Evolutionary conservation across 2,113 vertebrate genomes (phyloP), one percentile per base, ranked within the genome.

Genomic region (Brachyhypopomus occidentalis): DNA sequence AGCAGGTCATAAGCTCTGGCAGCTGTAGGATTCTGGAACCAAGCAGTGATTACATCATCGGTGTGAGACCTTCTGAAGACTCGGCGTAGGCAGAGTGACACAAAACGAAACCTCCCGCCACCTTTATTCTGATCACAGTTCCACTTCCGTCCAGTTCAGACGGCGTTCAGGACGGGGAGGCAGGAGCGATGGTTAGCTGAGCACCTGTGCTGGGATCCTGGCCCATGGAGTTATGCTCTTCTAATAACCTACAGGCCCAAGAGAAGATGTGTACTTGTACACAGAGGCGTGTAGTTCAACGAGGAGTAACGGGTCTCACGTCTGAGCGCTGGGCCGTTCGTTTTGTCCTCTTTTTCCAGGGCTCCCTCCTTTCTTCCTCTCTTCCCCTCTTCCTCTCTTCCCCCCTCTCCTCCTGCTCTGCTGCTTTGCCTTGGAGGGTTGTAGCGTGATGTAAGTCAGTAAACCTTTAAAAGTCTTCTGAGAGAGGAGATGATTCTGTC

Each of bases 361-460:
- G 30, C 7, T 22, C 62, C 2, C 3, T 64, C 25, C 14, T 2
- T 16, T 25, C n/a, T n/a, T n/a, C n/a, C n/a, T n/a, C n/a, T 64
- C 8, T 17, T 2, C n/a, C n/a, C n/a, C n/a, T 1, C 25, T 52
- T 25, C 11, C 1, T 20, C 6, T 20, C 12, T 45, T 22, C 9
- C 2, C n/a, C 4, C 1, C 25, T 30, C 20, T 71, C 2, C 8
- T 22, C 22, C n/a, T 19, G 0, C 3, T 20, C 56, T 22, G 30
- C 25, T 23, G 38, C 64, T 22, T 52, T 81, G 5, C 25, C 84
- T 86, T 38, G 81, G 82, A 88, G 84, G 73, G 81, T 36, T 20
- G 70, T 27, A 70, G 69, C 25, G 70, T 88, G 85, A 89, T 84
- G 86, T 89, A 85, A 90, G 87, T 85, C 75, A 66, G 41, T 83